Base-by-base conservation (phyloP, 2,888 invertebrate species). In the Philaethria dido region DNA sequence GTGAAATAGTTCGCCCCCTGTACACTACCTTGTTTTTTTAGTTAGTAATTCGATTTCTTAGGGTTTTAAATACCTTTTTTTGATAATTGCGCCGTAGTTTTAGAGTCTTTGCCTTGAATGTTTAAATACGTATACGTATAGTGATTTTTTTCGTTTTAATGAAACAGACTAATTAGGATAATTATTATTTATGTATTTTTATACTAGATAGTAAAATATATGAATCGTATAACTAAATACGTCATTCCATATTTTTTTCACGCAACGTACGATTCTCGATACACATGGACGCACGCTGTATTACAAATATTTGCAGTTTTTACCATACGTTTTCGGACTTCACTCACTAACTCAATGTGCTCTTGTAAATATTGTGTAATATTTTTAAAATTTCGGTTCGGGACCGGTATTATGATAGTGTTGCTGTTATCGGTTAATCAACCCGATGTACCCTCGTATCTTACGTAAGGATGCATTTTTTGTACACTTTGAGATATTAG, bases 391-490 rank as follows among this genome's bases (percentile, higher is more conserved):
- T 69, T 70, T 73, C 16, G 50, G 55, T 64, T 72, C 66, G 59
- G 70, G 65, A 33, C 69, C 62, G 72, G 73, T 73, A 73, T 72
- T 74, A 71, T 73, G 73, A 74, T 73, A 75, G 64, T 13, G 45
- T 16, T 73, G 48, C 57, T 75, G 80, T 84, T 89, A 89, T 90
- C 90, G 87, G 89, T 79, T 81, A 84, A 81, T 87, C 81, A 87
- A 84, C 88, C 80, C 75, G 70, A 69, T 77, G 22, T 79, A 79
- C 73, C 72, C 22, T 74, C 76, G 60, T 79, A 80, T 86, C 84
- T 85, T 81, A 80, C 69, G 44, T 61, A 64, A 63, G 68, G 62
- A 64, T 69, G 60, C 62, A 68, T 45, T 29, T 66, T 61, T 60
- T 42, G 33, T 47, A 57, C 11, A 16, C 22, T n/a, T 42, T 25